phyloP scores from a whole-genome alignment of 2,888 invertebrate species.

The Drosophila birchii region DNA sequence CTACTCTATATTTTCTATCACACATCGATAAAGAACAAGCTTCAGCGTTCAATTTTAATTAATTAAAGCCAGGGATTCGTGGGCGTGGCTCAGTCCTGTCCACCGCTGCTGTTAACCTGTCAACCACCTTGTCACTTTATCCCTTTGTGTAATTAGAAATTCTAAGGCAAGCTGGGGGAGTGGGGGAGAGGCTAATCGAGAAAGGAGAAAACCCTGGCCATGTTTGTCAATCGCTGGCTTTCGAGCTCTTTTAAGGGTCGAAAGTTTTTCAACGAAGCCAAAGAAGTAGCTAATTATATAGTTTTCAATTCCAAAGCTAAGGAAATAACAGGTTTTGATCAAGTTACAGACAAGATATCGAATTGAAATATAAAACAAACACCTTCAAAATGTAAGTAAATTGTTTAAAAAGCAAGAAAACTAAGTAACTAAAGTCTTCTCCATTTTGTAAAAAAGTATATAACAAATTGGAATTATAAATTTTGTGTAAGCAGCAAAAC shows the following conservation, averaged over 20 bases:
- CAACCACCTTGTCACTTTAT: conserved; percentile 68
- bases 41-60: conserved; percentile 59
- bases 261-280: conserved; percentile 19
- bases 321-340: conserved; percentile 1
- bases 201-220: background rate
- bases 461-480: background rate
- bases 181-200: background rate
- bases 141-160: conserved; percentile 63
- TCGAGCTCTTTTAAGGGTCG: conserved; percentile 24
- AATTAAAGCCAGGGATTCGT: conserved; percentile 54
- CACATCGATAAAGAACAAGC: conserved; percentile 8
- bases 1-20: background rate
- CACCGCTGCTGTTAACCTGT: conserved; percentile 48
- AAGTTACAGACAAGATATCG: background rate
- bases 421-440: background rate
- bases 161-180: conserved; percentile 37
- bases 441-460: background rate
- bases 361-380: background rate
- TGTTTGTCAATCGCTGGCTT: conserved; percentile 28
- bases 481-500: conserved; percentile 13
- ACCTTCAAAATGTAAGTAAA: background rate
- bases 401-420: background rate
- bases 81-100: conserved; percentile 1
- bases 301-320: background rate
- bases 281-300: conserved; percentile 24